Evolutionary conservation across 2,888 invertebrate species (phyloP), one percentile per base, ranked within the genome.

Genomic region (Labia minor): DNA sequence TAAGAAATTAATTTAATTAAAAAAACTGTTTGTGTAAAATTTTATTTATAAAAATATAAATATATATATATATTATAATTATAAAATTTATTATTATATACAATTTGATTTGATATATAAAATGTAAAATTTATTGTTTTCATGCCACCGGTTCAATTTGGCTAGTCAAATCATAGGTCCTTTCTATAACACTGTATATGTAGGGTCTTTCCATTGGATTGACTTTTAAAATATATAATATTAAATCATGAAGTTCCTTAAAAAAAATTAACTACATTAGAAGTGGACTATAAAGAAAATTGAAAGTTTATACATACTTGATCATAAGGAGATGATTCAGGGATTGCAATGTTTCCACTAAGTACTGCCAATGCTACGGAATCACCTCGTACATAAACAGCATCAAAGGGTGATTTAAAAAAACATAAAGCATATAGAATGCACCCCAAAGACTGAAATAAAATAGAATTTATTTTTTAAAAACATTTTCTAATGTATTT

Each of bases 361-460:
- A 90, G 83, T 37, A 90, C 90, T 67, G 93, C 92, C 70, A 94
- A 78, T 61, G 92, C 92, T 11, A 94, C 89, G 72, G 91, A 91
- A 76, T 92, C 92, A 1, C 93, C 93, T 72, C 89, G 81, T 76
- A 91, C 91, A 74, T 92, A 88, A 10, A 90, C 87, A 20, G 84
- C 81, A 77, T 94, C 93, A 76, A 88, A 94, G 0, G 93, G 93
- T 61, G 91, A 90, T 75, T 88, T 88, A 74, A 89, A 89, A 75
- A 86, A 93, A 74, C 91, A 89, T 79, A 92, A 81, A 0, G 92
- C 92, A 78, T 90, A 93, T 20, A 94, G 79, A 68, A 91, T 81
- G 77, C 93, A 94, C 14, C 93, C 94, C 70, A 93, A 79, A 67
- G 91, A 91, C 92, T 87, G 74, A 73, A 80, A 78, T 66, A 72